phyloP scores from a whole-genome alignment of 2,113 vertebrate genomes.

The Taurulus bubalis region DNA sequence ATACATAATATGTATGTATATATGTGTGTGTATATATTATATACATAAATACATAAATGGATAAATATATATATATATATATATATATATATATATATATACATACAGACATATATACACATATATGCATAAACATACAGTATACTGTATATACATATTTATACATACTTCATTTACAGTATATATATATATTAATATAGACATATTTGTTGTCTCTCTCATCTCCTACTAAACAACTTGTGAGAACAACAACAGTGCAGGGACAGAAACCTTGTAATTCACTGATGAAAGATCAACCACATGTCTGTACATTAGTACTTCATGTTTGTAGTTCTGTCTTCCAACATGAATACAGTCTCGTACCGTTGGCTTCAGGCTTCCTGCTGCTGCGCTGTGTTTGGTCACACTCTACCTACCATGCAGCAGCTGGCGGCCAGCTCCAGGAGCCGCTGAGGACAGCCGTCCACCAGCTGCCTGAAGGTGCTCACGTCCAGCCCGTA shows the following conservation, averaged over 20 bases:
- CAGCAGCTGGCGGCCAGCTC: conserved; percentile 87
- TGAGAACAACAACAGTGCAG: not conserved
- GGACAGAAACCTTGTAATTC: not conserved
- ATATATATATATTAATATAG: not conserved
- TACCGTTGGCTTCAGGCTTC: not conserved
- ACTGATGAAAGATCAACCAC: not conserved
- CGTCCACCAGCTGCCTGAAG: conserved; percentile 83
- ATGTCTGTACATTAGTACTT: not conserved
- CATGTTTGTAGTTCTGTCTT: not conserved
- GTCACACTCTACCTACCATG: conserved; percentile 74
- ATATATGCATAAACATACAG: too few relatives aligned
- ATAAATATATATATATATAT: too few relatives aligned
- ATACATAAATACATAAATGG: too few relatives aligned
- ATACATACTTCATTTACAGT: too few relatives aligned
- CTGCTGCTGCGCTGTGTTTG: too few relatives aligned
- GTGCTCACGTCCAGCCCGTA: conserved; percentile 87
- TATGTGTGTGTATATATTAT: too few relatives aligned
- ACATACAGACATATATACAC: too few relatives aligned
- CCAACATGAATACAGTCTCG: not conserved
- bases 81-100: too few relatives aligned
- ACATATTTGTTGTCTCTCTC: too few relatives aligned
- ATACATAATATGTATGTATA: too few relatives aligned
- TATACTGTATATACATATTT: too few relatives aligned
- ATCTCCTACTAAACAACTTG: too few relatives aligned
- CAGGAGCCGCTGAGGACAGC: conserved; percentile 84